These are phyloP conservation scores for Prinia subflava DNA, from an alignment of 2,113 vertebrate species.

Conservation along the genomic window DNA sequence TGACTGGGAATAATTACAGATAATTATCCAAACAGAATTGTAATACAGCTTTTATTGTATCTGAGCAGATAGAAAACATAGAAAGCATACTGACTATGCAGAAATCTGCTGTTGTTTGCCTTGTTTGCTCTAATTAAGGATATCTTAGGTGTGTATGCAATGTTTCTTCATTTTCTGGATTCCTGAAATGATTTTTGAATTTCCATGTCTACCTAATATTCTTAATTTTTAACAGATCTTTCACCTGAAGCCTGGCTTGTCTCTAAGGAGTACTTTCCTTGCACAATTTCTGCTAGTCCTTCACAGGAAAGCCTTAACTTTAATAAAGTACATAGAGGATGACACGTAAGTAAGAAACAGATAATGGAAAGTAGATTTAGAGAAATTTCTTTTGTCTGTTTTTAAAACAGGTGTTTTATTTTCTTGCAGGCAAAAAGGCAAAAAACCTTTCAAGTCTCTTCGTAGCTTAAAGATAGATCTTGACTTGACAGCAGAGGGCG, in stretches of 20 bases:
- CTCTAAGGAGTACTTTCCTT: constrained; percentile 89
- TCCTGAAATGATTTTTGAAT: neutral
- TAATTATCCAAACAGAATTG: neutral
- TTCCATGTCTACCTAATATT: neutral
- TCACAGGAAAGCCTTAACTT: constrained; percentile 94
- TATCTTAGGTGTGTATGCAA: rapidly evolving
- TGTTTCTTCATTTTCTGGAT: neutral
- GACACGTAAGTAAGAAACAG: constrained; percentile 86
- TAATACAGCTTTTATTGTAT: neutral
- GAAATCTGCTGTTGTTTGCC: neutral
- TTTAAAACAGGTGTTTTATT: neutral
- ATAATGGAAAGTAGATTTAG: neutral
- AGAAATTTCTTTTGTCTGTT: neutral
- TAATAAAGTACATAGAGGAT: constrained; percentile 97
- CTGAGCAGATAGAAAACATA: neutral
- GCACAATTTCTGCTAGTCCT: constrained; percentile 93
- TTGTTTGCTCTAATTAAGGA: neutral
- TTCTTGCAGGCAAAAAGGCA: constrained; percentile 88
- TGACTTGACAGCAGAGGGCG: constrained; percentile 90
- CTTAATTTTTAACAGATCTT: constrained; percentile 81
- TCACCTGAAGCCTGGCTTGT: constrained; percentile 90
- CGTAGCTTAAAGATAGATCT: constrained; percentile 92
- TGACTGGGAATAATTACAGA: neutral
- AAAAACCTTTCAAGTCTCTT: constrained; percentile 90
- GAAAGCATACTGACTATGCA: neutral